Conservation (phyloP, 2,113 vertebrate genomes). For the Typhlomys cinereus region DNA sequence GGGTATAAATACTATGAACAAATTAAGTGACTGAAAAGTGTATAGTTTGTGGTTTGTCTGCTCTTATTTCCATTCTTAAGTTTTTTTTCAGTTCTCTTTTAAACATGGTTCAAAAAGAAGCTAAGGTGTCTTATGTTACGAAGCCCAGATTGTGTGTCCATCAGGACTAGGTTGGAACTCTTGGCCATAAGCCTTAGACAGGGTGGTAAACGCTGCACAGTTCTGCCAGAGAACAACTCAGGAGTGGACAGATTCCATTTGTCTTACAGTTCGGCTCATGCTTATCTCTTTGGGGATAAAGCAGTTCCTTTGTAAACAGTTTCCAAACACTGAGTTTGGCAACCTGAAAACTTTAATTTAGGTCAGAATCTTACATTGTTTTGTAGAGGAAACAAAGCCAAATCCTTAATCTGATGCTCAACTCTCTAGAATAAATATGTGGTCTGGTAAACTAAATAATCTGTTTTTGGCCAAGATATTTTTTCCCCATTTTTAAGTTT, state of each 20-base stretch:
- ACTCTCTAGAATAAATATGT: not conserved
- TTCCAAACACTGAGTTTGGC: slow-evolving; percentile 36
- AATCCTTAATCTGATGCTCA: slow-evolving; percentile 39
- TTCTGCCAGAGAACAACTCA: not conserved
- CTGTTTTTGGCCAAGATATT: not conserved
- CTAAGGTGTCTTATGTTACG: slow-evolving; percentile 27
- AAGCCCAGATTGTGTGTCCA: not conserved
- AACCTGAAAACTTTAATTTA: slow-evolving; percentile 53
- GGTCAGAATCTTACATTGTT: slow-evolving; percentile 32
- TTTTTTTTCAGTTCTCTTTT: not conserved
- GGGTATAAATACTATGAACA: slow-evolving; percentile 43
- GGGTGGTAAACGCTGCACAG: not conserved
- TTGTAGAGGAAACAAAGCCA: slow-evolving; percentile 40
- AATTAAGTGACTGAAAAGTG: slow-evolving; percentile 23
- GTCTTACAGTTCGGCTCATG: not conserved
- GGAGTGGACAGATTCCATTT: not conserved
- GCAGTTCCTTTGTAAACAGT: slow-evolving; percentile 38
- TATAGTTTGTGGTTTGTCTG: slow-evolving; percentile 37
- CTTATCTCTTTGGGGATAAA: slow-evolving; percentile 19
- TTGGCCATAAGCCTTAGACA: not conserved
- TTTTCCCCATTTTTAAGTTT: not conserved
- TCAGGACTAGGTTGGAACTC: not conserved
- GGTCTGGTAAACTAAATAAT: slow-evolving; percentile 6
- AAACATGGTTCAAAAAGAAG: slow-evolving; percentile 14
- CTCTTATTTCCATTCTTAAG: not conserved